Evolutionary conservation across 1,140 invertebrate genomes (phyloP).

Genomic region (Pissodes strobi): DNA sequence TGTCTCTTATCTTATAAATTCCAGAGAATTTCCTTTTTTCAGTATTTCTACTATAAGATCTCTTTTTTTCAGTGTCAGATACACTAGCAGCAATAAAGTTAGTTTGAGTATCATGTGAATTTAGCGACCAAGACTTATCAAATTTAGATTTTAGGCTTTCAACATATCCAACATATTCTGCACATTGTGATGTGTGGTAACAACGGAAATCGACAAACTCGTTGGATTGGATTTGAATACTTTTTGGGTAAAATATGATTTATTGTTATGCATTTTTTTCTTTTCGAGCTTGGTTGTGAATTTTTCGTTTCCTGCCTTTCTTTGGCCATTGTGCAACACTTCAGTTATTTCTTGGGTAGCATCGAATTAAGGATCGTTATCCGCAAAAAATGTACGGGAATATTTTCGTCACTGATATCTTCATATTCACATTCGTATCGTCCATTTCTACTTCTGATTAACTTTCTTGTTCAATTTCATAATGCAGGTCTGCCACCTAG

Average conservation of each 20-base stretch:
- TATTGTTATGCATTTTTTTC: neutral
- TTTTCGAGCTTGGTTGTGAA: conserved; percentile 2
- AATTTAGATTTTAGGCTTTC: conserved; percentile 4
- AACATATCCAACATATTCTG: conserved; percentile 9
- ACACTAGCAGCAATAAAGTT: too few relatives aligned
- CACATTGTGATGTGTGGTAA: conserved; percentile 6
- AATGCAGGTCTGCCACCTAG: conserved; percentile 6
- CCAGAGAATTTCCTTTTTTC: conserved; percentile 17
- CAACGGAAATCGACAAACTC: too few relatives aligned
- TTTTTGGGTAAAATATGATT: neutral
- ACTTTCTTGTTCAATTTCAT: too few relatives aligned
- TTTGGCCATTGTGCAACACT: neutral
- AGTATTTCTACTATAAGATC: conserved; percentile 17
- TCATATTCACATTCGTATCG: too few relatives aligned
- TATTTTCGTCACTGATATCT: conserved; percentile 17
- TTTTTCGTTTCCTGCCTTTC: conserved; percentile 1
- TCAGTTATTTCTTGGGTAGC: too few relatives aligned
- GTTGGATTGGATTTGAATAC: neutral
- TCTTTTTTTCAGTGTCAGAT: conserved; percentile 11
- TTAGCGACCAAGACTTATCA: conserved; percentile 9
- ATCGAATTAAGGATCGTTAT: conserved; percentile 5
- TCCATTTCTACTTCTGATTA: neutral
- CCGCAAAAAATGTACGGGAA: conserved; percentile 5
- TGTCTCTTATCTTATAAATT: conserved; percentile 11
- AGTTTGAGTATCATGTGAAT: too few relatives aligned